A percentile compares a stretch with the other conserved stretches of the same genome.
Evolutionary conservation across 2,797 vertebrate genomes (phyloP).

Genomic region (Notolabrus celidotus): DNA sequence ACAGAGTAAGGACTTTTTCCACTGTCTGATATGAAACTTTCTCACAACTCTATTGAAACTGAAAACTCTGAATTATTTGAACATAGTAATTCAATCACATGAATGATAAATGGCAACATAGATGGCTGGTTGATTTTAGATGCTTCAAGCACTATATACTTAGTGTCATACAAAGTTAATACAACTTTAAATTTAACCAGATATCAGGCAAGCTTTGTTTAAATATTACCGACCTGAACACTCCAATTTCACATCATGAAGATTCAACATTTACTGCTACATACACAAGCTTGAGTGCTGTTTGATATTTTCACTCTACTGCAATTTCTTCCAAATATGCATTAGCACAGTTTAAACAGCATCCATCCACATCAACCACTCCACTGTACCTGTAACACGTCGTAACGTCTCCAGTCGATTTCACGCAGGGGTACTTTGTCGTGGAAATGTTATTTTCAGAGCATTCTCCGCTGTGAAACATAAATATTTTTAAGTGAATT

Average conservation of each 20-base stretch:
- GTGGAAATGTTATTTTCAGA: constrained; percentile 93
- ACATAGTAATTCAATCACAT: too few species aligned
- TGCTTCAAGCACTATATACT: too few species aligned
- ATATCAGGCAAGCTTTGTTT: not conserved
- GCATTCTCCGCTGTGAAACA: constrained; percentile 87
- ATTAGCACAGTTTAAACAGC: not conserved
- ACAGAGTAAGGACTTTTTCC: too few species aligned
- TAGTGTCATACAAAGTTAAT: not conserved
- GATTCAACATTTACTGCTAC: not conserved
- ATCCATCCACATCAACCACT: constrained; percentile 5
- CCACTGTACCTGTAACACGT: constrained; percentile 93
- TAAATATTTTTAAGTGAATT: not conserved
- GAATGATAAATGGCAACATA: too few species aligned
- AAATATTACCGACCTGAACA: not conserved
- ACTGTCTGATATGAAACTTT: too few species aligned
- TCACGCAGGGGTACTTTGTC: constrained; percentile 92
- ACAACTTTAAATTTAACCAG: not conserved
- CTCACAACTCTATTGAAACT: too few species aligned
- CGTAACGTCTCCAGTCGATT: constrained; percentile 90
- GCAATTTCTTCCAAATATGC: not conserved
- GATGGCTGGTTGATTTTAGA: too few species aligned
- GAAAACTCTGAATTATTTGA: too few species aligned
- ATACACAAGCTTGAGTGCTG: not conserved
- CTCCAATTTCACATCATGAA: not conserved
- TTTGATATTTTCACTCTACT: not conserved